phyloP scores from a whole-genome alignment of 2,888 invertebrate species.

The Eupithecia subfuscata region DNA sequence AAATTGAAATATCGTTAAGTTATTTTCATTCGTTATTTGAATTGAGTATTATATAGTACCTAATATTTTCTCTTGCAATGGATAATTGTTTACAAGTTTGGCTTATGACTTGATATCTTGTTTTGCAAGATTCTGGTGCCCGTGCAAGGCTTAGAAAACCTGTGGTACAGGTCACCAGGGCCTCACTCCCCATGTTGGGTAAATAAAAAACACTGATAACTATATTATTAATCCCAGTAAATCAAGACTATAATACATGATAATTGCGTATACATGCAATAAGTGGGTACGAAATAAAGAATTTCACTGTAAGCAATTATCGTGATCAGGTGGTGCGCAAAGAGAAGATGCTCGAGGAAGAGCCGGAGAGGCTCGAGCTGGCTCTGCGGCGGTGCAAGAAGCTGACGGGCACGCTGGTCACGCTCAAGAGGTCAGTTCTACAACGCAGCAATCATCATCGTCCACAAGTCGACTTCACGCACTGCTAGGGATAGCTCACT shows the following conservation, averaged over 20 bases:
- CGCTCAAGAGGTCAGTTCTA: slow-evolving; percentile 89
- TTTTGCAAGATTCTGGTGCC: no score
- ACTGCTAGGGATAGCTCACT: not conserved
- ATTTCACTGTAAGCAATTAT: not conserved
- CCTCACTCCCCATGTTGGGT: no score
- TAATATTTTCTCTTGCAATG: not conserved
- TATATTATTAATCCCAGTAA: no score
- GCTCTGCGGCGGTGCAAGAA: slow-evolving; percentile 97
- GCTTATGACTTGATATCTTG: not conserved
- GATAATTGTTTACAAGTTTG: not conserved
- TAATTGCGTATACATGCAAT: no score
- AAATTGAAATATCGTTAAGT: no score
- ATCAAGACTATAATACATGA: no score
- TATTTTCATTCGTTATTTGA: not conserved
- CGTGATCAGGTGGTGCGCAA: slow-evolving; percentile 83
- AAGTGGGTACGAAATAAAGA: no score
- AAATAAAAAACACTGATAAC: no score
- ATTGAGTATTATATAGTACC: not conserved
- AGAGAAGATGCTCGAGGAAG: slow-evolving; percentile 97
- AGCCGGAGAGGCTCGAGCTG: slow-evolving; percentile 95
- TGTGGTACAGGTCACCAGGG: not conserved
- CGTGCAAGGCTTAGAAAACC: not conserved
- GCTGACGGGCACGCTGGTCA: slow-evolving; percentile 97
- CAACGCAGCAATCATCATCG: not conserved
- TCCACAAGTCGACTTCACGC: not conserved